Base-by-base conservation (phyloP, 35 echinoderm and acorn worm species). In the Ptychodera flava region DNA sequence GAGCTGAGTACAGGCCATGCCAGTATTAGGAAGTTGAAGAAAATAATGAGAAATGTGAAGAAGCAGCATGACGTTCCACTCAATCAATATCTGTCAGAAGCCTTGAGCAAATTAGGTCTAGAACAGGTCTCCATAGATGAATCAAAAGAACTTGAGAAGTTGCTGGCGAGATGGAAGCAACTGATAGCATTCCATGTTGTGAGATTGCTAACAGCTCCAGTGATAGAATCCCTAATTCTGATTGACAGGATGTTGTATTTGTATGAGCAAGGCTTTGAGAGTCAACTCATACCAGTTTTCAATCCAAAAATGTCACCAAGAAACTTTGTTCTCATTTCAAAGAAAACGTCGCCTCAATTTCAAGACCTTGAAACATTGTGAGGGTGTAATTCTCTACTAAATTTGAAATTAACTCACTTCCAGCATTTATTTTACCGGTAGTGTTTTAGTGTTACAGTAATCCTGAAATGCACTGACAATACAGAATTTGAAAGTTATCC, bases 311-410 rank as follows among this genome's bases (percentile, higher is more conserved):
- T 95, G 1, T 95, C 93, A 33, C 90, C 93, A 82, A 83, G 93
- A 80, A 95, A 95, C 75, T 92, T 95, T 79, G 84, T 92, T 85
- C 87, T 95, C 22, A 78, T 89, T 32, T 90, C 93, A 22, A 78
- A 37, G 31, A 95, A 95, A 84, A 78, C 38, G 15, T 86, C n/a
- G n/a, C n/a, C n/a, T n/a, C n/a, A n/a, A n/a, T n/a, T n/a, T n/a
- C n/a, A n/a, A n/a, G n/a, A n/a, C n/a, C n/a, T n/a, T n/a, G n/a
- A n/a, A n/a, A n/a, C n/a, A n/a, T n/a, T n/a, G n/a, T n/a, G n/a
- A n/a, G n/a, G n/a, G n/a, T n/a, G n/a, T n/a, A n/a, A n/a, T n/a
- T n/a, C n/a, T n/a, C n/a, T n/a, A n/a, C n/a, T n/a, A n/a, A n/a
- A n/a, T n/a, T n/a, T n/a, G n/a, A n/a, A n/a, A n/a, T n/a, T n/a